phyloP scores from a whole-genome alignment of 2,888 invertebrate genomes.

The Lymantria monacha region DNA sequence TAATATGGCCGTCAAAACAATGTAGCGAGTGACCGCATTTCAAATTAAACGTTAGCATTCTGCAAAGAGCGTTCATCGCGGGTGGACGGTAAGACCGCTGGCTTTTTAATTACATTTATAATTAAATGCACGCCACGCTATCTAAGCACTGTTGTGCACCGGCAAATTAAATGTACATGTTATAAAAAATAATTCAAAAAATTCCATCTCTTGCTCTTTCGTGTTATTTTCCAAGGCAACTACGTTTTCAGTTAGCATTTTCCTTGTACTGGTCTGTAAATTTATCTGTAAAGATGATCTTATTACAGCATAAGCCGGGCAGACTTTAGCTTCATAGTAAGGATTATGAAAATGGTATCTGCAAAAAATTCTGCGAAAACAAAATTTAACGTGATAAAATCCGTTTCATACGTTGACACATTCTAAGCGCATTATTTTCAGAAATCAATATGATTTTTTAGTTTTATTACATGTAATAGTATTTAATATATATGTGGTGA shows the following conservation, averaged over 20 bases:
- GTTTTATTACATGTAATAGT: no score
- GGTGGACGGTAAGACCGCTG: slow-evolving; percentile 36
- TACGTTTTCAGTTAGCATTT: slow-evolving; percentile 26
- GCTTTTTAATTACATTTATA: slow-evolving; percentile 58
- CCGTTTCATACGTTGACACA: no score
- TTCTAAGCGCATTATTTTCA: no score
- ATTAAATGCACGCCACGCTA: slow-evolving; percentile 51
- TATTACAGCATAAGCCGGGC: background rate
- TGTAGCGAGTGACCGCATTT: slow-evolving; percentile 49
- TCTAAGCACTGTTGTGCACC: slow-evolving; percentile 33
- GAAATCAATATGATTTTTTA: no score
- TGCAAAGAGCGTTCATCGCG: slow-evolving; percentile 37
- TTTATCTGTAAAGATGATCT: slow-evolving; percentile 12
- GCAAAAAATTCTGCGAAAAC: background rate
- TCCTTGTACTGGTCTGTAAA: slow-evolving; percentile 18
- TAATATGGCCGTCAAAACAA: slow-evolving; percentile 44
- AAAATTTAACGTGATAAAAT: no score
- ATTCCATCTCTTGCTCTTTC: slow-evolving; percentile 21
- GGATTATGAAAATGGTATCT: background rate
- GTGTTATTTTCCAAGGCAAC: slow-evolving; percentile 26
- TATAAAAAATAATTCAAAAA: slow-evolving; percentile 23
- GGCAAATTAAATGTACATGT: slow-evolving; percentile 41
- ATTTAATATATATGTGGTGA: no score
- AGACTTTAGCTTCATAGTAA: no score
- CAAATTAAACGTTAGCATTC: slow-evolving; percentile 62